Base-by-base conservation (phyloP, 1,140 invertebrate species). In the Aphelenchoides avenae region DNA sequence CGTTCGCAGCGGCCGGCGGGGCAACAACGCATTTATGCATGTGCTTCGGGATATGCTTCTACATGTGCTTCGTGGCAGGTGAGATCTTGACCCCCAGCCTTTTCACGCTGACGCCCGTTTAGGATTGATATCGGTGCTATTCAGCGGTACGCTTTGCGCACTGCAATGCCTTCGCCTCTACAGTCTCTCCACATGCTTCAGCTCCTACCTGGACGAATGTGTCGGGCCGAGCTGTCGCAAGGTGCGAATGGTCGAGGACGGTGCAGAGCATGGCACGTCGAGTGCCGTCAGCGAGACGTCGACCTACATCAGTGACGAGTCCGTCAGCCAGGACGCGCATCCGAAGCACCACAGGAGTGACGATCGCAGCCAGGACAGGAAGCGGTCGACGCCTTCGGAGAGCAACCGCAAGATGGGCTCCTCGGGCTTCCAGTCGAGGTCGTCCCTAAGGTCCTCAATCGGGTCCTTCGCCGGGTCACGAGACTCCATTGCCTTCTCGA, bases 121-220 rank as follows among this genome's bases (percentile, higher is more conserved):
- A 71, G 69, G 72, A 5, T 29, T 74, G 34, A 20, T 74, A 3
- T 53, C 68, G 11, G 54, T 77, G 36, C 43, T 63, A 15, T 71
- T 57, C 39, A 61, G 62, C 18, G 26, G 58, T 9, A 43, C 42
- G 1, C 56, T 74, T 9, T 31, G 34, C 31, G 26, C 73, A 15
- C 51, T 77, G 15, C 75, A 74, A 57, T 62, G 60, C 34, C 49
- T 77, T 30, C 65, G 63, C 13, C 47, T 73, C 22, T 74, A 74
- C 51, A 66, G 60, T n/a, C 52, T 74, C 36, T 70, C 70, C 9
- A 74, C 71, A 2, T 67, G 69, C 39, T 44, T 70, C 29, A 63
- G 60, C 41, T 65, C 72, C 4, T 57, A 39, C 24, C 41, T 72
- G 2, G 70, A 72, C 47, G 61, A 61, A 36, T 56, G 39, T 20